These are phyloP conservation scores for Coregonus clupeaformis DNA, from an alignment of 2,113 vertebrate species.

Conservation along the genomic window DNA sequence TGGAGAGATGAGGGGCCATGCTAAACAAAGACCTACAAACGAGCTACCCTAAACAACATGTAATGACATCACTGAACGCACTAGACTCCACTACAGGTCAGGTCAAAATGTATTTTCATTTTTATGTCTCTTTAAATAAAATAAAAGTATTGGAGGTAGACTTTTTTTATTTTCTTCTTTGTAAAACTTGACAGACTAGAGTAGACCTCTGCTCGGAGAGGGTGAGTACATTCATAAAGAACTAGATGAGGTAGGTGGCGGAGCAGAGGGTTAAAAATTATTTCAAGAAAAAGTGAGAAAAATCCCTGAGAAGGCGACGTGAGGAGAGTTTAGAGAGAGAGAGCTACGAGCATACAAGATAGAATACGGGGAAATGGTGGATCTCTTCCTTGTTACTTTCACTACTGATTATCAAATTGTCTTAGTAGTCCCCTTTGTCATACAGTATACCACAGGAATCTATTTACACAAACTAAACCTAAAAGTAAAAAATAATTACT, in stretches of 20 bases:
- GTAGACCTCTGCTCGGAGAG: slow-evolving; percentile 83
- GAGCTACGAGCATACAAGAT: slow-evolving; percentile 46
- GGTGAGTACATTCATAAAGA: slow-evolving; percentile 95
- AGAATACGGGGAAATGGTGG: slow-evolving; percentile 46
- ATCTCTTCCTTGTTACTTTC: slow-evolving; percentile 35
- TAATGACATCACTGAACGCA: slow-evolving; percentile 34
- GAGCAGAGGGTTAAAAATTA: slow-evolving; percentile 81
- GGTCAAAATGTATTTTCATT: background rate
- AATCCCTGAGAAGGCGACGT: slow-evolving; percentile 91
- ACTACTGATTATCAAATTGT: slow-evolving; percentile 54
- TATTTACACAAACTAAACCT: slow-evolving; percentile 35
- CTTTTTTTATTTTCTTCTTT: slow-evolving; percentile 63
- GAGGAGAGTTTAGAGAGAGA: slow-evolving; percentile 54
- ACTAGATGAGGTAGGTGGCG: slow-evolving; percentile 97
- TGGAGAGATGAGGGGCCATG: slow-evolving; percentile 29
- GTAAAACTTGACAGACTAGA: slow-evolving; percentile 89
- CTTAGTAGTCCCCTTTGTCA: slow-evolving; percentile 54
- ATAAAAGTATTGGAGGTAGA: slow-evolving; percentile 79
- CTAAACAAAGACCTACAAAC: background rate
- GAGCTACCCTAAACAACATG: slow-evolving; percentile 20
- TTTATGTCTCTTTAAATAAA: slow-evolving; percentile 68
- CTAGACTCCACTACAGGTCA: slow-evolving; percentile 21
- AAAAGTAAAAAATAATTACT: slow-evolving; percentile 10
- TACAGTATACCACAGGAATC: slow-evolving; percentile 39
- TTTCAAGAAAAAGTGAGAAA: slow-evolving; percentile 81